These are phyloP conservation scores for Eurystomus glaucurus DNA, from an alignment of 2,797 vertebrate genomes.

Conservation along the genomic window DNA sequence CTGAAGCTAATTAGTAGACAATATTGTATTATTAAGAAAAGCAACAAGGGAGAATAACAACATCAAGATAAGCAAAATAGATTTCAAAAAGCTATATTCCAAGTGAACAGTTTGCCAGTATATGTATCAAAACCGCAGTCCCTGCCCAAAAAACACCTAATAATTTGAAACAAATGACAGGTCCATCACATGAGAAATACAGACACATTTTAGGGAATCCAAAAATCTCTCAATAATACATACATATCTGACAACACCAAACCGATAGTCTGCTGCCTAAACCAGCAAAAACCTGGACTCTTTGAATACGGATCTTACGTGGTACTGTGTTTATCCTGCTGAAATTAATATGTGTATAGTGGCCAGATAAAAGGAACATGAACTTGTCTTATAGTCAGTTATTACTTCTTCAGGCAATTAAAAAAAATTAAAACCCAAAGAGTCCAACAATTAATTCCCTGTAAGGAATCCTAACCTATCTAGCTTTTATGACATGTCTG, in stretches of 20 bases:
- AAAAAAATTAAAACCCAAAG: not conserved
- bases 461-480: not conserved
- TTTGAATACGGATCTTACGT: not conserved
- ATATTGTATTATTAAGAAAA: not conserved
- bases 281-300: not conserved
- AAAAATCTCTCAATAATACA: not conserved
- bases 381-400: not conserved
- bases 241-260: not conserved
- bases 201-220: not conserved
- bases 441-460: not conserved
- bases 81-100: not conserved
- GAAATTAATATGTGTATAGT: not conserved
- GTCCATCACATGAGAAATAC: not conserved
- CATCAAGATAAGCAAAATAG: not conserved
- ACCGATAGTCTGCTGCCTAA: not conserved
- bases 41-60: not conserved
- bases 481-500: fast-evolving
- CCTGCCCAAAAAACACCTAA: not conserved
- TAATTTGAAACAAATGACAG: not conserved
- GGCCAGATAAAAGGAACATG: not conserved
- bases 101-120: not conserved
- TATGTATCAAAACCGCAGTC: not conserved
- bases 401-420: not conserved
- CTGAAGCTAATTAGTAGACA: not conserved
- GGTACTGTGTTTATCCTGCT: not conserved